Conservation (phyloP, 2,113 vertebrate genomes). For the Ochotona princeps region DNA sequence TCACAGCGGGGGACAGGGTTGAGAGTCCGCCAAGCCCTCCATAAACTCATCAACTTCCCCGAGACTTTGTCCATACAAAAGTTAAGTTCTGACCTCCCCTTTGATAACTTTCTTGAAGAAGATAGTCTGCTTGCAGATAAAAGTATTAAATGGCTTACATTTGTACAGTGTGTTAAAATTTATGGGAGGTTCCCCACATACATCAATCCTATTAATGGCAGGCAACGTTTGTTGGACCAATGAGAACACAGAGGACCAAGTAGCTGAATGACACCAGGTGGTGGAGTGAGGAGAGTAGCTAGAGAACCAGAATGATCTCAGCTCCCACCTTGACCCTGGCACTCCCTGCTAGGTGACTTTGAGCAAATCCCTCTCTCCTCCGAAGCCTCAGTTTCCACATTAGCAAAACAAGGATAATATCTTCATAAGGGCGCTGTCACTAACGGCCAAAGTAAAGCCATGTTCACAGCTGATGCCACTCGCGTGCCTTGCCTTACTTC, state of each 20-base stretch:
- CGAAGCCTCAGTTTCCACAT: neutral
- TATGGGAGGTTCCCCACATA: neutral
- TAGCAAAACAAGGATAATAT: neutral
- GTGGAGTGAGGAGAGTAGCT: neutral
- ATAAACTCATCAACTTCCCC: slow-evolving; percentile 42
- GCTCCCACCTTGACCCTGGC: neutral
- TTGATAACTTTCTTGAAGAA: slow-evolving; percentile 52
- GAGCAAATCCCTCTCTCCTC: neutral
- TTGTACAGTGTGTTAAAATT: neutral
- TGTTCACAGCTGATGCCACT: neutral
- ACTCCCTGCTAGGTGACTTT: neutral
- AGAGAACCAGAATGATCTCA: neutral
- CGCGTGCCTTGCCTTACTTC: neutral
- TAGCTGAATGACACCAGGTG: neutral
- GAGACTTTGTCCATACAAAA: neutral
- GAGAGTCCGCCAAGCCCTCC: slow-evolving; percentile 12
- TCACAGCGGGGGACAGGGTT: neutral
- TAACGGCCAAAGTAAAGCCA: neutral
- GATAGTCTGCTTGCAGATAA: neutral
- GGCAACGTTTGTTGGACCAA: neutral
- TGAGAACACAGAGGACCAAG: neutral
- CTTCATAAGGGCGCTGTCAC: neutral
- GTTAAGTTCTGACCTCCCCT: slow-evolving; percentile 20
- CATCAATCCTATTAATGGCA: neutral
- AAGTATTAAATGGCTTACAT: neutral